These are phyloP conservation scores for Amblyjoppa proteus DNA, from an alignment of 2,888 invertebrate species.

Conservation along the genomic window DNA sequence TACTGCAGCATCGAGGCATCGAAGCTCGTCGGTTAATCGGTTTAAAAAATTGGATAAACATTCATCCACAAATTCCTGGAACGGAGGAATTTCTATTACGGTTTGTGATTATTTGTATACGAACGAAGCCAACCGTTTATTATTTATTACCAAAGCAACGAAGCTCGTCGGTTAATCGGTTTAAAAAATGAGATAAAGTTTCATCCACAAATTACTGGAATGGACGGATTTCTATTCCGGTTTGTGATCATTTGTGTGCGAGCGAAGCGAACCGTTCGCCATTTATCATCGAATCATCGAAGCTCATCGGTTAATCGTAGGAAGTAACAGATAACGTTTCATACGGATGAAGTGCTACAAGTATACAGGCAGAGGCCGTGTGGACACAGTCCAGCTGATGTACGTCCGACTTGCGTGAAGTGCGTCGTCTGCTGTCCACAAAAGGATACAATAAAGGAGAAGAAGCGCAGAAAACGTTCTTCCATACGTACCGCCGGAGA, in stretches of 20 bases:
- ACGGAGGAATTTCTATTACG: constrained; percentile 50
- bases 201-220: constrained; percentile 32
- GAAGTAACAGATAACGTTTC: constrained; percentile 52
- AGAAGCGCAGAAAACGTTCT: constrained; percentile 17
- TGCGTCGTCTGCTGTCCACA: constrained; percentile 31
- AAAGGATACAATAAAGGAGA: constrained; percentile 53
- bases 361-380: constrained; percentile 4
- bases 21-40: constrained; percentile 14
- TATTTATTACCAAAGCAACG: too few species aligned
- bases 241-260: constrained; percentile 25
- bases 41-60: constrained; percentile 31
- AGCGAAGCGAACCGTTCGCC: constrained; percentile 54
- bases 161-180: not conserved
- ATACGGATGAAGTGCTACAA: constrained; percentile 13
- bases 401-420: not conserved
- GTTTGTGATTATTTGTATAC: constrained; percentile 27
- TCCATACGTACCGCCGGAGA: not conserved
- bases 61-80: constrained; percentile 36
- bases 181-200: constrained; percentile 35
- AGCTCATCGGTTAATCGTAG: constrained; percentile 26
- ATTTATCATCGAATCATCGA: constrained; percentile 42
- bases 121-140: not conserved
- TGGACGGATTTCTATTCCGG: constrained; percentile 54
- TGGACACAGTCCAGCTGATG: constrained; percentile 10
- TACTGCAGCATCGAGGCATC: not conserved